Evolutionary conservation across 2,113 vertebrate species (phyloP).

Genomic region (Chaetura pelagica): DNA sequence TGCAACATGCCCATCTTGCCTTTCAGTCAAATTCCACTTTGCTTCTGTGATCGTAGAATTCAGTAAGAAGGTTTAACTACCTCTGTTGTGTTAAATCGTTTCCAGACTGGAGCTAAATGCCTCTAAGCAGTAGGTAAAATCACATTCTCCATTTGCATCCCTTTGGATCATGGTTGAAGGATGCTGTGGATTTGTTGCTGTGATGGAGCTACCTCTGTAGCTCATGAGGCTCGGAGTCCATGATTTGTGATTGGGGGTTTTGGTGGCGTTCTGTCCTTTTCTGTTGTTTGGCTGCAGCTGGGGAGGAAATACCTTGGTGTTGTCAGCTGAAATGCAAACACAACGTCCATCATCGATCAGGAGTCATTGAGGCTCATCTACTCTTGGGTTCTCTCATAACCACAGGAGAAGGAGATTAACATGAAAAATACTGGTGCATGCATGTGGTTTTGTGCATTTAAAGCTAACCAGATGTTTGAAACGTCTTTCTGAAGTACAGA

Average conservation of each 20-base stretch:
- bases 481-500: neutral
- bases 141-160: neutral
- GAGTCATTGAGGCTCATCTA: neutral
- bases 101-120: neutral
- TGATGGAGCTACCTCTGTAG: neutral
- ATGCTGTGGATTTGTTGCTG: neutral
- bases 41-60: neutral
- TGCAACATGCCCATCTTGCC: neutral
- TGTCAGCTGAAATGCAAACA: neutral
- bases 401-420: neutral
- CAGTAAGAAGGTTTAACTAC: neutral
- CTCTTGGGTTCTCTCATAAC: neutral
- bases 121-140: neutral
- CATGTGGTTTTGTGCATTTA: neutral
- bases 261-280: neutral
- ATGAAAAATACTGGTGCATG: neutral
- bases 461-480: slow-evolving; percentile 59
- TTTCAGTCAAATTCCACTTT: neutral
- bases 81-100: neutral
- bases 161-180: neutral
- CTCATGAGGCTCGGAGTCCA: neutral
- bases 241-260: neutral
- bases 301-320: neutral
- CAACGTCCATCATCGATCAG: neutral
- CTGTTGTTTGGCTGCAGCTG: neutral